Percentiles rank a stretch among this genome's conserved stretches.
These are phyloP conservation scores for Reticulitermes speratus DNA, from an alignment of 1,140 invertebrate genomes.

Conservation along the genomic window DNA sequence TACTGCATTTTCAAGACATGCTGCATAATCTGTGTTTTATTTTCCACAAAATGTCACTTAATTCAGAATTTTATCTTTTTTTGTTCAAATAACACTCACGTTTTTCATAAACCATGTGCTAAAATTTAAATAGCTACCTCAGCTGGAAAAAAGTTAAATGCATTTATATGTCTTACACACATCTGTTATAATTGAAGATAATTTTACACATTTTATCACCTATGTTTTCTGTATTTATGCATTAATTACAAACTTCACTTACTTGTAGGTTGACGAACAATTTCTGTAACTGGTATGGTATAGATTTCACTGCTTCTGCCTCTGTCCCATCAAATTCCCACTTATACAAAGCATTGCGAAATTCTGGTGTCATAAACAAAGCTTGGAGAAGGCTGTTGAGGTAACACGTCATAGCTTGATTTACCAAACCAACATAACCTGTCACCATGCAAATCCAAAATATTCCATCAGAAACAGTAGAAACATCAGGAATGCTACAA, in stretches of 20 bases:
- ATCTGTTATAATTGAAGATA: no score
- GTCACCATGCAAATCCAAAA: slow-evolving; percentile 11
- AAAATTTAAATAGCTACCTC: no score
- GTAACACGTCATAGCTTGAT: slow-evolving; percentile 95
- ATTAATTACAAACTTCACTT: slow-evolving; percentile 10
- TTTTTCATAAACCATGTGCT: no score
- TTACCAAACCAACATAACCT: slow-evolving; percentile 84
- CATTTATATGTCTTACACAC: no score
- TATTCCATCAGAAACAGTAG: slow-evolving; percentile 2
- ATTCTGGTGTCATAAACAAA: slow-evolving; percentile 93
- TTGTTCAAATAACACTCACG: no score
- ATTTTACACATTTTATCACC: no score
- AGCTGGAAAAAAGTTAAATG: no score
- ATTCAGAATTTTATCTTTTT: no score
- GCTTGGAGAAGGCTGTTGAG: slow-evolving; percentile 88
- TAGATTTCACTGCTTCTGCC: slow-evolving; percentile 67
- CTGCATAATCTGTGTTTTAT: no score
- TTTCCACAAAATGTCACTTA: no score
- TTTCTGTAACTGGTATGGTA: slow-evolving; percentile 85
- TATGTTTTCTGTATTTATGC: no score
- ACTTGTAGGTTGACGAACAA: slow-evolving; percentile 86
- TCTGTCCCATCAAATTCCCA: slow-evolving; percentile 75
- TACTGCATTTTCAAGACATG: no score
- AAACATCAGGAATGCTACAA: not conserved
- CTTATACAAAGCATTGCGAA: slow-evolving; percentile 85